A percentile compares a stretch with the other conserved stretches of the same genome.
Conservation (phyloP, 2,113 vertebrate genomes). For the Talpa occidentalis region DNA sequence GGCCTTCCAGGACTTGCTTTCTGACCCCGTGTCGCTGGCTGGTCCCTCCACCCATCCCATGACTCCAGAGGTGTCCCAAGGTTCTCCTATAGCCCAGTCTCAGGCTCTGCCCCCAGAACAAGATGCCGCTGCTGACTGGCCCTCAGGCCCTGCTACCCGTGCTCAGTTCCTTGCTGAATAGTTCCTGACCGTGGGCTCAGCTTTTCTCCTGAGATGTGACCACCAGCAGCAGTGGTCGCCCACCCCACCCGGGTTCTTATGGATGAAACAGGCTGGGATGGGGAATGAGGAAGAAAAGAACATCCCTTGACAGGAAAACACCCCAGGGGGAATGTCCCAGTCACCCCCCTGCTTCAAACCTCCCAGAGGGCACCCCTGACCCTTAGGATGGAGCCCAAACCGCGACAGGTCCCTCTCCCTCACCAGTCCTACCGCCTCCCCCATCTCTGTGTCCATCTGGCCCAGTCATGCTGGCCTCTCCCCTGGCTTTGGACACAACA, state of each 20-base stretch:
- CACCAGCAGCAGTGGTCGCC: background rate
- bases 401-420: background rate
- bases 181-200: background rate
- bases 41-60: rapidly evolving
- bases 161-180: rapidly evolving
- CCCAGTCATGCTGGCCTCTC: background rate
- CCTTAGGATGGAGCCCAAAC: background rate
- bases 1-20: rapidly evolving
- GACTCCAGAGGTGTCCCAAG: background rate
- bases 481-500: background rate
- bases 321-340: background rate
- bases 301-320: background rate
- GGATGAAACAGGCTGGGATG: rapidly evolving
- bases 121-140: background rate
- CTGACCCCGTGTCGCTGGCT: background rate
- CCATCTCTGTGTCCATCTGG: rapidly evolving
- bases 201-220: background rate
- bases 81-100: background rate
- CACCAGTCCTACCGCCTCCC: background rate
- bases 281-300: background rate
- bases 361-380: background rate
- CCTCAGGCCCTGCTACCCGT: rapidly evolving
- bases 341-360: background rate
- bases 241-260: background rate
- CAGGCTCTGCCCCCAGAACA: background rate